Evolutionary conservation across 1,140 invertebrate species (phyloP), one percentile per base, ranked within the genome.

Genomic region (Drosophila dunni): DNA sequence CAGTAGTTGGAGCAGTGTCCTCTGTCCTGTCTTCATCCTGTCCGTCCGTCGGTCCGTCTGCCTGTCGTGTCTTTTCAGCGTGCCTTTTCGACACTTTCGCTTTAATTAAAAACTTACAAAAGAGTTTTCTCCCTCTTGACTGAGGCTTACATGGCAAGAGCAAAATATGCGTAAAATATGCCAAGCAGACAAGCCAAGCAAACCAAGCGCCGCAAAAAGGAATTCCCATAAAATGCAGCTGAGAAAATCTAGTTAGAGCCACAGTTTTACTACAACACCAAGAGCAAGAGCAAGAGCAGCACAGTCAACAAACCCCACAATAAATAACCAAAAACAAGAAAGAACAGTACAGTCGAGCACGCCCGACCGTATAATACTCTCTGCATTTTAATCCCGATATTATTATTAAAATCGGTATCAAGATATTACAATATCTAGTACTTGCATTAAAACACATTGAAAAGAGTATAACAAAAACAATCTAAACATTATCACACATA

Each of bases 61-160:
- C 34, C 36, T 69, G 56, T 71, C 45, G 42, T 71, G 48, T 64
- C 40, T 42, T 61, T 29, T 65, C 50, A 75, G 74, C 79, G 62
- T 79, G 82, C 72, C 79, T 77, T 73, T 75, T 88, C 80, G 73
- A 88, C 83, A 88, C 83, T 88, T 88, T 88, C 77, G 83, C 83
- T 82, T 88, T 88, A 83, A 88, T 89, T 88, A 89, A 88, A 88
- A 88, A 89, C 84, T 83, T 89, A 78, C 62, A 74, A 77, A 29
- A 85, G 65, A 86, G 61, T 56, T 69, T 57, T 40, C 62, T 34
- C 36, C 24, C 46, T 15, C 60, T 42, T 20, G 38, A 40, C 44
- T 54, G 48, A 60, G 44, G 50, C 65, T 63, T 53, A 50, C 54
- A 66, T 53, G 36, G 58, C 11, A 20, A 17, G 34, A 58, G 75